These are phyloP conservation scores for Melanotaenia nigrans DNA, from an alignment of 2,797 vertebrate genomes.

Conservation along the genomic window DNA sequence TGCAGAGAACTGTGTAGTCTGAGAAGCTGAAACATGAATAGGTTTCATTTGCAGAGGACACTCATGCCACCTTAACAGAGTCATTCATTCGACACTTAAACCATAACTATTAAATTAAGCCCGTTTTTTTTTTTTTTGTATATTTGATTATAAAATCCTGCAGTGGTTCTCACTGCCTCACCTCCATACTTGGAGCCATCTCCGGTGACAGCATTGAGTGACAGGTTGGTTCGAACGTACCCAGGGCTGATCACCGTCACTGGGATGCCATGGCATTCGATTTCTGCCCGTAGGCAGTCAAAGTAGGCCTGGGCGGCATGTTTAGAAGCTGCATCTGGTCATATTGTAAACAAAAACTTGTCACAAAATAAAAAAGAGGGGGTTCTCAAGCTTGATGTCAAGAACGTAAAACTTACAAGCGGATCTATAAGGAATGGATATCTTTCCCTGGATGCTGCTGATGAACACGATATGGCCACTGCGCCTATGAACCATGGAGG, in stretches of 20 bases:
- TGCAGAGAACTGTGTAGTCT: neutral
- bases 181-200: slow-evolving; percentile 93
- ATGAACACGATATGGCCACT: slow-evolving; percentile 91
- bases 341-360: slow-evolving; percentile 10
- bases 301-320: slow-evolving; percentile 97
- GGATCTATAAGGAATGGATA: slow-evolving; percentile 93
- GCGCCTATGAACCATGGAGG: slow-evolving; percentile 89
- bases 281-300: slow-evolving; percentile 93
- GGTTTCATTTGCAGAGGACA: neutral
- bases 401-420: slow-evolving; percentile 87
- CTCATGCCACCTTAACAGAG: too few species aligned
- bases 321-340: slow-evolving; percentile 93
- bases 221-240: slow-evolving; percentile 93
- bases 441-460: slow-evolving; percentile 96
- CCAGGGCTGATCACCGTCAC: slow-evolving; percentile 93
- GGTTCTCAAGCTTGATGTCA: neutral
- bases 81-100: too few species aligned
- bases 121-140: too few species aligned
- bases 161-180: slow-evolving; percentile 65
- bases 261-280: slow-evolving; percentile 81
- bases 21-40: neutral
- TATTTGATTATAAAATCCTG: neutral
- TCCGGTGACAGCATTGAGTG: slow-evolving; percentile 89
- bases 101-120: neutral
- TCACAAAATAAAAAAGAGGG: neutral